phyloP scores from a whole-genome alignment of 2,888 invertebrate genomes.

The Carabus problematicus region DNA sequence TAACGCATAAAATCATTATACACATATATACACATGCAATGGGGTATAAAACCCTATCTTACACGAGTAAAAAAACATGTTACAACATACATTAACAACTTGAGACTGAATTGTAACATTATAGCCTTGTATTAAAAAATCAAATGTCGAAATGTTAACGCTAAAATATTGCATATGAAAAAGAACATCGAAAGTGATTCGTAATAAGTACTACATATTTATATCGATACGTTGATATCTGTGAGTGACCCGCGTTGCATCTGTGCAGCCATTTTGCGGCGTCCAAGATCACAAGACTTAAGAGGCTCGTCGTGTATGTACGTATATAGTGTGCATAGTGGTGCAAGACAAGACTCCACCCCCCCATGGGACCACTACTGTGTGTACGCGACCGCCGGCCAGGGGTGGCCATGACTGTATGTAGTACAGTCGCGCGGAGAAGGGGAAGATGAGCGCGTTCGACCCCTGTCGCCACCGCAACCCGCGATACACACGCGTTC shows the following conservation, averaged over 20 bases:
- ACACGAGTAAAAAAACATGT: no score
- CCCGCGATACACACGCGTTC: conserved; percentile 60
- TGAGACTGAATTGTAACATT: no score
- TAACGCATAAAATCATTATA: no score
- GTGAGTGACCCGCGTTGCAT: conserved; percentile 38
- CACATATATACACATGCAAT: no score
- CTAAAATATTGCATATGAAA: no score
- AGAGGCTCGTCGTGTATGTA: not conserved
- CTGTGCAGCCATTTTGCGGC: conserved; percentile 54
- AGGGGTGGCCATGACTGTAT: not conserved
- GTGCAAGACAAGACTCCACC: conserved; percentile 56
- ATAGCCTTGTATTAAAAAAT: no score
- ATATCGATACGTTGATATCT: not conserved
- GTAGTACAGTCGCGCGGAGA: conserved; percentile 7
- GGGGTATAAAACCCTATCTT: no score
- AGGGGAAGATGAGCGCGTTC: conserved; percentile 44
- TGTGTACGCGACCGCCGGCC: conserved; percentile 54
- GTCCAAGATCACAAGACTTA: conserved; percentile 16
- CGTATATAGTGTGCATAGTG: conserved; percentile 27
- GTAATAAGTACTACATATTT: no score
- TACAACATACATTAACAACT: no score
- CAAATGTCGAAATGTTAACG: no score
- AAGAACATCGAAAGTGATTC: not conserved
- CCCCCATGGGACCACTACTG: conserved; percentile 59
- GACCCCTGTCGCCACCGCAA: conserved; percentile 46